Evolutionary conservation across 1,140 invertebrate genomes (phyloP), one percentile per base, ranked within the genome.

Genomic region (Drosophila mojavensis): DNA sequence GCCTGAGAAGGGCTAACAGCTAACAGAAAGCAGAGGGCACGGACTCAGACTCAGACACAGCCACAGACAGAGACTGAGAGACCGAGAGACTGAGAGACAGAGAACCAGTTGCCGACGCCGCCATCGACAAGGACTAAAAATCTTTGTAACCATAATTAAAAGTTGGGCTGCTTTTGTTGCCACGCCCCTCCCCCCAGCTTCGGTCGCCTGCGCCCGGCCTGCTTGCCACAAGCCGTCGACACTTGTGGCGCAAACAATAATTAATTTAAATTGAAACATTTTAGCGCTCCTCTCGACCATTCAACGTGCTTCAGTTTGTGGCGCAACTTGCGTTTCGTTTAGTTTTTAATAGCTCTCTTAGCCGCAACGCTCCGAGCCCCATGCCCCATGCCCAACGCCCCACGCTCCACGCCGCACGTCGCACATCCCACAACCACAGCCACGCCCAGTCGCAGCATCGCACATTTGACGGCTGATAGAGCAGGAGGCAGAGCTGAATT

Each of bases 181-280:
- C 51, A 20, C 62, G n/a, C 5, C 39, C 58, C 48, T 33, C 17
- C 17, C 17, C 0, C 17, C 17, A 17, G 17, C 17, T 17, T 17
- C 17, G 17, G 17, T 17, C 17, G 17, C 17, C 17, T 17, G 17
- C 17, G 17, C 30, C 30, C 30, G n/a, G 43, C 59, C 20, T 24
- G 53, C 60, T 56, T 59, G 26, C 55, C 69, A 69, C 43, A 13
- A 24, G 56, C 30, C 30, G 41, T 26, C 62, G 79, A 69, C 80
- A 83, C 84, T 88, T 88, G 84, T 88, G 80, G 84, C 75, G 78
- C 84, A 88, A 88, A 88, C 84, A 88, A 88, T 88, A 88, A 88
- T 88, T 88, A 88, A 88, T 88, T 88, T 88, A 88, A 88, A 88
- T 88, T 88, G 84, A 88, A 88, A 89, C 84, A 88, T 89, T 88